These are phyloP conservation scores for Tiliqua scincoides DNA, from an alignment of 2,113 vertebrate genomes.

Conservation along the genomic window DNA sequence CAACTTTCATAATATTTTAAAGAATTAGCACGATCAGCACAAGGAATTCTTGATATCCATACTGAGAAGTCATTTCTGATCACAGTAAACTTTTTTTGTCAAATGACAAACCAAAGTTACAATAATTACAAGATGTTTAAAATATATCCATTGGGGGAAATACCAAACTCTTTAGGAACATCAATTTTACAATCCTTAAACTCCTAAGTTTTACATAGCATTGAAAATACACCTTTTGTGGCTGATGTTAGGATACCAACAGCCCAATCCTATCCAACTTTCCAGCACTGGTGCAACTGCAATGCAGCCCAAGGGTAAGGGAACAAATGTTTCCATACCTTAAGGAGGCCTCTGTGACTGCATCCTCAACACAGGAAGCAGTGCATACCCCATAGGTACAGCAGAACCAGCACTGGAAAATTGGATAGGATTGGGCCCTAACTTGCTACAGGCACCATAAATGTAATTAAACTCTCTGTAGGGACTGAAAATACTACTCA, in stretches of 20 bases:
- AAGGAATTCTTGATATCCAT: constrained; percentile 39
- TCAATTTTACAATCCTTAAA: constrained; percentile 46
- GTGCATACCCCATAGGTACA: no score
- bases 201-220: constrained; percentile 35
- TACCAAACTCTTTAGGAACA: constrained; percentile 42
- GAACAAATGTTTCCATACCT: no score
- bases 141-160: constrained; percentile 37
- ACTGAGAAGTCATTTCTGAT: constrained; percentile 23
- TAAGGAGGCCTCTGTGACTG: no score
- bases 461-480: constrained; percentile 40
- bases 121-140: constrained; percentile 51
- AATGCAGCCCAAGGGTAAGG: no score
- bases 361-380: no score
- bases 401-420: no score
- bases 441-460: constrained; percentile 60
- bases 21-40: constrained; percentile 49
- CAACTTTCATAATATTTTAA: constrained; percentile 22
- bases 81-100: constrained; percentile 47
- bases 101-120: constrained; percentile 57
- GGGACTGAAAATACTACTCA: constrained; percentile 17
- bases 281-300: no score
- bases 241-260: constrained; percentile 49
- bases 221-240: constrained; percentile 41
- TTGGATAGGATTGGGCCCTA: no score
- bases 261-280: no score